Evolutionary conservation across 2,113 vertebrate species (phyloP).

Genomic region (Tragulus kanchil): DNA sequence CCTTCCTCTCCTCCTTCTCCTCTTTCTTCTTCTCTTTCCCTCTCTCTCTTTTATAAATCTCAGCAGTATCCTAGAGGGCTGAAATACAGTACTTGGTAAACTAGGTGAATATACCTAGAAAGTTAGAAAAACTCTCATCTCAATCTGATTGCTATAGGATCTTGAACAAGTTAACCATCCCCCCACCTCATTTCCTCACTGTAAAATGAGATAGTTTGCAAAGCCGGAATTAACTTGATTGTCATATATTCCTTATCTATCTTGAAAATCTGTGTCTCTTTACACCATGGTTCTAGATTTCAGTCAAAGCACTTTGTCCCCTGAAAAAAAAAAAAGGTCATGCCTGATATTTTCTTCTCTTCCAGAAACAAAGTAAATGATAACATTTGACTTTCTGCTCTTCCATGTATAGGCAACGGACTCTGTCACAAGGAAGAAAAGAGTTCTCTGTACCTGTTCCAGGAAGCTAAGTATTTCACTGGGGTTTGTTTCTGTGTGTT

Average conservation of each 20-base stretch:
- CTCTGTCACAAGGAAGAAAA: not conserved
- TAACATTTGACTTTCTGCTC: not conserved
- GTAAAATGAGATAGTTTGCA: not conserved
- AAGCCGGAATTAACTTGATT: not conserved
- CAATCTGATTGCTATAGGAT: not conserved
- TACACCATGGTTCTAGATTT: not conserved
- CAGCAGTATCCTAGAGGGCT: not conserved
- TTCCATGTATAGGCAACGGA: not conserved
- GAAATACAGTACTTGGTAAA: not conserved
- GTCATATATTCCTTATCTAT: not conserved
- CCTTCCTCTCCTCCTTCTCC: too few species aligned
- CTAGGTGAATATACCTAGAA: not conserved
- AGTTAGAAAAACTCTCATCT: not conserved
- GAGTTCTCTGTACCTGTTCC: not conserved
- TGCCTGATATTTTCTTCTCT: not conserved
- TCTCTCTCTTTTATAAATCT: not conserved
- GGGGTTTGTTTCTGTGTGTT: not conserved
- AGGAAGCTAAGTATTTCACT: not conserved
- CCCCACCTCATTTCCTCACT: not conserved
- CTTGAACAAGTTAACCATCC: not conserved
- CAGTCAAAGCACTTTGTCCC: too few species aligned
- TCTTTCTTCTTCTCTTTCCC: not conserved
- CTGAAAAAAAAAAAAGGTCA: conserved; percentile 9
- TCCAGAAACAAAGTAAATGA: not conserved
- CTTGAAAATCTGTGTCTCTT: not conserved